Evolutionary conservation across 2,113 vertebrate species (phyloP), one percentile per base, ranked within the genome.

Genomic region (Arizona elegans): DNA sequence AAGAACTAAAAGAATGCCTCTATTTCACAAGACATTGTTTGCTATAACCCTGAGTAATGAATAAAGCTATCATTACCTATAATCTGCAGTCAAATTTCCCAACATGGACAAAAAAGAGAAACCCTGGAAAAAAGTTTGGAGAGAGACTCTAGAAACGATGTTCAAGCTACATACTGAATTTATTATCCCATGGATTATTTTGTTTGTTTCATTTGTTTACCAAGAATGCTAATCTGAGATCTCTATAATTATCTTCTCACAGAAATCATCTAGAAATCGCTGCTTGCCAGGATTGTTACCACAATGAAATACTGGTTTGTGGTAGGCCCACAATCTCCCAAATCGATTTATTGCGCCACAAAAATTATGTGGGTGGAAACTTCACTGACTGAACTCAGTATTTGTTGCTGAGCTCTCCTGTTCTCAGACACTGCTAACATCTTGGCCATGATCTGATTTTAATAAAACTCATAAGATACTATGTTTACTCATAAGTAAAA

Each of bases 291-390:
- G 24, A 90, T 65, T 47, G 47, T 65, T 65, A 65, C 89, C n/a
- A 70, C 56, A 90, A 50, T 23, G 47, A 93, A 90, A 93, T 53
- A 65, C 56, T 87, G 43, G 19, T 65, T 38, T 92, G 91, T 53
- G 58, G 58, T 88, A 23, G 86, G 47, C 86, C 65, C 29, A 70
- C 65, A 65, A 54, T 50, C 81, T 52, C 23, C 43, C 24, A 50
- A 55, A 58, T 65, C 21, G 26, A 13, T 92, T 26, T 92, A 21
- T 50, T 70, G 58, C 47, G 53, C 86, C 91, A 88, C 91, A 88
- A 70, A 92, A 92, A 92, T 53, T 53, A 52, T 62, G 33, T 87
- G 33, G 89, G 47, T 87, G 47, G 58, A 90, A 93, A 93, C 26
- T 43, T 87, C 75, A 93, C 26, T 29, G 50, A 29, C 1, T 54